Conservation (phyloP, 2,113 vertebrate genomes). For the Channa maculata region DNA sequence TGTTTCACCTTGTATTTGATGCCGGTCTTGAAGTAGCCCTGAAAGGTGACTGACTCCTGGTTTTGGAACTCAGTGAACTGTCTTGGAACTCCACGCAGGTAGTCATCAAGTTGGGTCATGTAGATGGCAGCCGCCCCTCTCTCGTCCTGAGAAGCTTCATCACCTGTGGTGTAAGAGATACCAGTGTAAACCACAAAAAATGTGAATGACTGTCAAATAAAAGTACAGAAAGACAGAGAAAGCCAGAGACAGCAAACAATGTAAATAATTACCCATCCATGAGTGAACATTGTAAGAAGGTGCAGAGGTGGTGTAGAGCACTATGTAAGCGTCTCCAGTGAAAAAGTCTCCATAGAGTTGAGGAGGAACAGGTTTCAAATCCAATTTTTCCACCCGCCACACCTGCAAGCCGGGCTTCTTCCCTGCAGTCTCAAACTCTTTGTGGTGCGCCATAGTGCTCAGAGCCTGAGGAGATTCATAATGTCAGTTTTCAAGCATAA, state of each 20-base stretch:
- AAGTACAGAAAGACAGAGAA: not conserved
- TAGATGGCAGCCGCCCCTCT: slow-evolving; percentile 75
- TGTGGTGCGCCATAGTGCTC: slow-evolving; percentile 72
- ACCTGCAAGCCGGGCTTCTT: slow-evolving; percentile 81
- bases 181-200: not conserved
- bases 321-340: slow-evolving; percentile 78
- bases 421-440: slow-evolving; percentile 77
- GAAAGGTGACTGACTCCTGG: slow-evolving; percentile 76
- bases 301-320: slow-evolving; percentile 68
- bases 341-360: slow-evolving; percentile 75
- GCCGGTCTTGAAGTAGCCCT: slow-evolving; percentile 78
- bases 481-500: no score
- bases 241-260: not conserved
- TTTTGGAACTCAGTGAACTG: slow-evolving; percentile 79
- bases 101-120: slow-evolving; percentile 75
- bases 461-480: slow-evolving; percentile 15
- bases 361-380: slow-evolving; percentile 67
- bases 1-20: slow-evolving; percentile 78
- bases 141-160: slow-evolving; percentile 74
- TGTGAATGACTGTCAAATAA: not conserved
- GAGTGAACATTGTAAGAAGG: slow-evolving; percentile 71
- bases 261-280: slow-evolving; percentile 76
- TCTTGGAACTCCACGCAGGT: slow-evolving; percentile 52
- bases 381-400: slow-evolving; percentile 83
- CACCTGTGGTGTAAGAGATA: slow-evolving; percentile 56